Base-by-base conservation (phyloP, 1,140 invertebrate genomes). In the Chironomus striatipennis region DNA sequence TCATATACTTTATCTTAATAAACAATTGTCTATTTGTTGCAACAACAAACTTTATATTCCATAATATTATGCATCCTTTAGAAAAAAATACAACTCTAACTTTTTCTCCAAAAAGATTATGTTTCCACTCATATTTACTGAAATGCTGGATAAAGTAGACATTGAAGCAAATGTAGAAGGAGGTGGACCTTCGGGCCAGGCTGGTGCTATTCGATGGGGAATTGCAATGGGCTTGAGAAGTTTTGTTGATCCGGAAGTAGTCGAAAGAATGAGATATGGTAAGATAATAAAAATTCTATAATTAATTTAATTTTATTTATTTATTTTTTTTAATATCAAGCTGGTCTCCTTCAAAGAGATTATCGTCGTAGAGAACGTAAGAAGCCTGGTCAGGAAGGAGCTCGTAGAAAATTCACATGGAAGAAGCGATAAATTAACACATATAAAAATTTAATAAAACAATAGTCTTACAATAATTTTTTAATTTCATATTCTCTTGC, bases 321-420 rank as follows among this genome's bases (percentile, higher is more conserved):
- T 72, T 74, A 5, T 75, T 42, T 43, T 73, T 43, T 73, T 75
- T 75, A 47, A 24, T 65, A 2, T 73, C 73, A 79, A 91, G 96
- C 95, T 84, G 97, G 97, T 72, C 82, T 98, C 75, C 83, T 99
- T 34, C 94, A 92, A 43, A 85, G 85, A 79, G 97, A 99, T 82
- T 85, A 84, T 73, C 86, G 97, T 75, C 83, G 80, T 42, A 88
- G 87, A 76, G 97, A 99, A 83, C 88, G 97, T 78, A 97, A 97
- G 88, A 98, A 98, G 87, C 90, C 90, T 70, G 97, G 96, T 67
- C 94, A 97, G 85, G 88, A 88, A 80, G 93, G 93, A 79, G 94
- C 96, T 42, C 90, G 97, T 79, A 91, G 89, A 79, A 97, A 95
- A 82, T 95, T 90, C 79, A 97, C 95, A 75, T 99, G 97, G 97